These are phyloP conservation scores for Ptychobarbus kaznakovi DNA, from an alignment of 2,797 vertebrate genomes.

Conservation along the genomic window DNA sequence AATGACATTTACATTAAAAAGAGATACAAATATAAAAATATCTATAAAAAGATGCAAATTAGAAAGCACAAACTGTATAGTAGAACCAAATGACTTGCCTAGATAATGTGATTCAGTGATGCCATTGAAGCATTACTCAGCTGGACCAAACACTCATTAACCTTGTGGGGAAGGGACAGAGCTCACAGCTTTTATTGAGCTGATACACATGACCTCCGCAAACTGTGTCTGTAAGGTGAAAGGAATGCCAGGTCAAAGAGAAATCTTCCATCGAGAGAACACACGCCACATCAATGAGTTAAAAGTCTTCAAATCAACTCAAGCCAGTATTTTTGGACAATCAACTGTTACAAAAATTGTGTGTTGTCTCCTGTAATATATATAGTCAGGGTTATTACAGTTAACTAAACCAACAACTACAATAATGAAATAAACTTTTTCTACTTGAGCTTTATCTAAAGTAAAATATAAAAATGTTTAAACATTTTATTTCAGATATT, in stretches of 20 bases:
- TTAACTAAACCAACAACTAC: neutral
- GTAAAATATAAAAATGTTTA: neutral
- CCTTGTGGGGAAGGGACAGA: neutral
- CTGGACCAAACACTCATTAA: slow-evolving; percentile 14
- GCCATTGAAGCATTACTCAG: neutral
- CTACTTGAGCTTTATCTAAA: neutral
- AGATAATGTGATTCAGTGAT: neutral
- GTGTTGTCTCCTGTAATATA: neutral
- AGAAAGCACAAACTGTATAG: neutral
- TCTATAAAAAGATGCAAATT: neutral
- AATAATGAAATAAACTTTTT: neutral
- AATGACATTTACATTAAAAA: neutral
- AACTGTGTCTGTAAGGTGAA: slow-evolving; percentile 32
- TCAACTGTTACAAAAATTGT: neutral
- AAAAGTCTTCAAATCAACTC: neutral
- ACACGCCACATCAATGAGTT: neutral
- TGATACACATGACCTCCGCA: slow-evolving; percentile 41
- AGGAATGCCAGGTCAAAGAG: slow-evolving; percentile 3
- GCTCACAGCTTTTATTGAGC: slow-evolving; percentile 23
- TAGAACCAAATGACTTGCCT: neutral
- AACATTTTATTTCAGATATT: neutral
- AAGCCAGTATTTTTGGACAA: neutral
- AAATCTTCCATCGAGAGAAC: slow-evolving; percentile 1
- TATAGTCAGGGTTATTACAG: neutral
- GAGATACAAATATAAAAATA: neutral